A percentile compares a stretch with the other conserved stretches of the same genome.
Evolutionary conservation across 2,888 invertebrate genomes (phyloP).

Genomic region (Congeria kusceri): DNA sequence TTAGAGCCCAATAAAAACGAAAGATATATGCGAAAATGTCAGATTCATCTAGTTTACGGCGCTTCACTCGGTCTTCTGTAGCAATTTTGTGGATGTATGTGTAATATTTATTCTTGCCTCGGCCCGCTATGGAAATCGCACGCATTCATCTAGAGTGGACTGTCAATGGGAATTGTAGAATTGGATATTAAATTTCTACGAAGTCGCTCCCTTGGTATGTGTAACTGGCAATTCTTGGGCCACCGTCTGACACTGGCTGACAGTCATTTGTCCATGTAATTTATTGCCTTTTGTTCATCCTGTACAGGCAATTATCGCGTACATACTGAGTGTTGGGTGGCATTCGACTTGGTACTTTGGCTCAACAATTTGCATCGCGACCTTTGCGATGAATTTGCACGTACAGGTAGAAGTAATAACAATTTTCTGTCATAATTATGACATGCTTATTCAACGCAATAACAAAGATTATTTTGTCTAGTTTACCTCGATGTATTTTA

Average conservation of each 20-base stretch:
- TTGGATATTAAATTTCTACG: slow-evolving; percentile 31
- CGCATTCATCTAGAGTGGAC: slow-evolving; percentile 48
- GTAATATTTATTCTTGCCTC: slow-evolving; percentile 55
- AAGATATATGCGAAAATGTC: slow-evolving; percentile 65
- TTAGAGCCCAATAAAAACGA: slow-evolving; percentile 65
- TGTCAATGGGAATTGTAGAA: slow-evolving; percentile 49
- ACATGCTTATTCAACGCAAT: too few relatives aligned
- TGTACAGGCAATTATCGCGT: too few relatives aligned
- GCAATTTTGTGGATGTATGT: slow-evolving; percentile 57
- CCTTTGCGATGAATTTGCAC: too few relatives aligned
- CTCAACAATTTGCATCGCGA: too few relatives aligned
- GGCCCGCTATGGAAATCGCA: slow-evolving; percentile 50
- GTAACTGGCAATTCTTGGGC: background rate
- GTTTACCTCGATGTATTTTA: too few relatives aligned
- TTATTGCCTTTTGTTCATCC: background rate
- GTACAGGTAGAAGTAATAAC: too few relatives aligned
- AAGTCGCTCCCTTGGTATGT: slow-evolving; percentile 32
- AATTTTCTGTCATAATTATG: too few relatives aligned
- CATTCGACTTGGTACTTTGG: too few relatives aligned
- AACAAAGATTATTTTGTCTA: too few relatives aligned
- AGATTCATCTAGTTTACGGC: slow-evolving; percentile 61
- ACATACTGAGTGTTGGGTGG: too few relatives aligned
- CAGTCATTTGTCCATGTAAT: slow-evolving; percentile 7
- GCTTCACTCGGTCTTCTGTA: slow-evolving; percentile 53
- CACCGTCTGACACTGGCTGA: background rate